Evolutionary conservation across 2,797 vertebrate species (phyloP).

Genomic region (Sebastes steindachneri): DNA sequence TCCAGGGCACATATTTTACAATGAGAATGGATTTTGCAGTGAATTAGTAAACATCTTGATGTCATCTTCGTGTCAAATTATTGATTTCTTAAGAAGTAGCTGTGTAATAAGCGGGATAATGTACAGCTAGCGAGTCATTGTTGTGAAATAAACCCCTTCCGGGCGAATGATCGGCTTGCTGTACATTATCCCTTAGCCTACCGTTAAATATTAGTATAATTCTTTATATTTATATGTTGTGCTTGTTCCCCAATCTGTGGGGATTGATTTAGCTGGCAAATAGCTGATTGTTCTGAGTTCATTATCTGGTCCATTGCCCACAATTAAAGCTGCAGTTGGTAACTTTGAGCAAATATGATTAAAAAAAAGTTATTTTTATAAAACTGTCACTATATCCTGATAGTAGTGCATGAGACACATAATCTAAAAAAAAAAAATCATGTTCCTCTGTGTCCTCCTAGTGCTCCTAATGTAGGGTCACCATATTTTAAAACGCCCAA

Average conservation of each 20-base stretch:
- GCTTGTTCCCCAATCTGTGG: background rate
- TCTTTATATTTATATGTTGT: background rate
- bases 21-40: too few relatives aligned
- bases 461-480: background rate
- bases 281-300: background rate
- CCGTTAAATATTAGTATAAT: background rate
- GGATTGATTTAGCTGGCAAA: background rate
- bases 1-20: too few relatives aligned
- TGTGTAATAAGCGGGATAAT: too few relatives aligned
- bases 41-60: background rate
- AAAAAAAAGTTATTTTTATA: too few relatives aligned
- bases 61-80: too few relatives aligned
- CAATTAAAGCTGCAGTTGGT: too few relatives aligned
- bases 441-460: background rate
- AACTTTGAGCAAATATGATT: too few relatives aligned
- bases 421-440: too few relatives aligned
- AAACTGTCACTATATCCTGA: background rate
- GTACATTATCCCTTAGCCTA: too few relatives aligned
- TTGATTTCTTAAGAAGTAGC: too few relatives aligned
- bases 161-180: fast-evolving
- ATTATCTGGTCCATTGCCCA: background rate
- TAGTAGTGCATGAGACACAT: background rate
- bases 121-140: too few relatives aligned
- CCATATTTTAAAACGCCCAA: background rate
- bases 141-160: too few relatives aligned